These are phyloP conservation scores for Zygaena filipendulae DNA, from an alignment of 2,888 invertebrate species.

Conservation along the genomic window DNA sequence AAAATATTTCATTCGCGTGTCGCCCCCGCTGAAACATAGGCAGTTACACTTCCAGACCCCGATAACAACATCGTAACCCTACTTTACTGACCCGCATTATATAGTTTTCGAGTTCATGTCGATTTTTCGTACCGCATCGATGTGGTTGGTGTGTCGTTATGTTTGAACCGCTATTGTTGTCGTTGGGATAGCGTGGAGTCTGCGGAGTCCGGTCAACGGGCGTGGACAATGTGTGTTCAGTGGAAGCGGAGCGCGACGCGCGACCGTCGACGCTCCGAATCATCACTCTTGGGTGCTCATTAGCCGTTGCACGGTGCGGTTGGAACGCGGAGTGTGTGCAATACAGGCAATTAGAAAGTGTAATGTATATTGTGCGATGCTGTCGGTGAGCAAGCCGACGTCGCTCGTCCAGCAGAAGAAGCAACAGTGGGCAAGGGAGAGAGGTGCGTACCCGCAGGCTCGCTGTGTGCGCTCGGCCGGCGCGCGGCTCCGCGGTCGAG, in stretches of 20 bases:
- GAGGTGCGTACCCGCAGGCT: conserved; percentile 71
- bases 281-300: conserved; percentile 45
- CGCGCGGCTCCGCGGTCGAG: background rate
- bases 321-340: conserved; percentile 51
- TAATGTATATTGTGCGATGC: conserved; percentile 60
- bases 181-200: too few species aligned
- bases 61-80: too few species aligned
- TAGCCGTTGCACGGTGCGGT: conserved; percentile 57
- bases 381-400: conserved; percentile 60
- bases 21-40: conserved; percentile 49
- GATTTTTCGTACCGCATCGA: too few species aligned
- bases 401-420: conserved; percentile 89
- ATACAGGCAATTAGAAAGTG: conserved; percentile 61
- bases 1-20: conserved; percentile 53
- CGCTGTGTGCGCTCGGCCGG: too few species aligned
- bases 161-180: too few species aligned
- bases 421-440: conserved; percentile 93
- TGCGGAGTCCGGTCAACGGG: too few species aligned
- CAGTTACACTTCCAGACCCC: conserved; percentile 43
- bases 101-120: too few species aligned
- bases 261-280: conserved; percentile 44
- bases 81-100: too few species aligned
- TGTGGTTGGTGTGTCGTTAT: too few species aligned
- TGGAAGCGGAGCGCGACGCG: conserved; percentile 54
- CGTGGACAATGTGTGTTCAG: conserved; percentile 55